Conservation (phyloP, 2,888 invertebrate species). For the Microplitis deprimator region DNA sequence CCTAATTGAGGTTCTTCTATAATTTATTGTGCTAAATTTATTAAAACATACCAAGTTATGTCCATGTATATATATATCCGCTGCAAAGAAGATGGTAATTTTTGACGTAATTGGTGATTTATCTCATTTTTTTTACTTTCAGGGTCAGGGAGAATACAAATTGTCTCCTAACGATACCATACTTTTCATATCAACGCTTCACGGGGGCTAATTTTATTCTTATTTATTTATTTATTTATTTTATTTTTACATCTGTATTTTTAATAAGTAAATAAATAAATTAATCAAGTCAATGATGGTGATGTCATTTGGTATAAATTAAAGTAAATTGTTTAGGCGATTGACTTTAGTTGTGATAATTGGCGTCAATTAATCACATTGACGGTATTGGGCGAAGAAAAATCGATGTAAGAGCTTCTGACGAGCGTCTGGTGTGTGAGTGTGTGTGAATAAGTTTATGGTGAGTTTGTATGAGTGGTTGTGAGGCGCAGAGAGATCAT, state of each 20-base stretch:
- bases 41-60: constrained; percentile 7
- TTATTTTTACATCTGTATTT: too few relatives aligned
- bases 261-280: background rate
- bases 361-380: constrained; percentile 36
- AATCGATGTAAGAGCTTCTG: constrained; percentile 21
- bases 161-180: constrained; percentile 81
- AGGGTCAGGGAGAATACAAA: constrained; percentile 82
- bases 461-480: constrained; percentile 10
- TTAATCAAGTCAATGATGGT: background rate
- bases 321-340: background rate
- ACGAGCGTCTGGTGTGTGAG: background rate
- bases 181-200: constrained; percentile 87
- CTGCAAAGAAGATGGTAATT: background rate
- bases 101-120: background rate
- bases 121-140: constrained; percentile 52
- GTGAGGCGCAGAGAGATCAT: constrained; percentile 42
- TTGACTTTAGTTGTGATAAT: background rate
- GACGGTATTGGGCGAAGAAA: background rate
- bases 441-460: background rate
- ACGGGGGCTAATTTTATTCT: constrained; percentile 78
- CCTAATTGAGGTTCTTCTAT: constrained; percentile 38
- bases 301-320: background rate
- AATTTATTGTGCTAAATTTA: constrained; percentile 38
- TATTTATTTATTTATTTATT: too few relatives aligned
- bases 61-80: too few relatives aligned